Base-by-base conservation (phyloP, 2,888 invertebrate genomes). In the Cephus rjabovi region DNA sequence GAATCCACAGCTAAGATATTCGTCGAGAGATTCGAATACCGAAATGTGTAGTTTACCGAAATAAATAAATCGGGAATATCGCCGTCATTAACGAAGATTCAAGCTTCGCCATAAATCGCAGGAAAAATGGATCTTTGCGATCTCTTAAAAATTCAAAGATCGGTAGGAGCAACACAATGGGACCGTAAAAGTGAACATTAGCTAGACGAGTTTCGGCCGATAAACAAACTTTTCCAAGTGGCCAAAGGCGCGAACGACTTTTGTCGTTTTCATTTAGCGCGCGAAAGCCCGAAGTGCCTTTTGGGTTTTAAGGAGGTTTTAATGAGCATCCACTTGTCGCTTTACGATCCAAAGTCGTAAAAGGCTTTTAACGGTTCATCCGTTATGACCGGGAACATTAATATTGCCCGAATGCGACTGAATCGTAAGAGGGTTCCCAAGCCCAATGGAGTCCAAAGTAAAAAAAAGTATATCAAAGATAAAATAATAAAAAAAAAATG, bases 291-390 rank as follows among this genome's bases (percentile, higher is more conserved):
- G 73, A 79, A 76, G 77, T 77, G 75, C 40, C 40, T 56, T 56
- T 56, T 56, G 1, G 40, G 40, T 56, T 56, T 56, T 56, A 56
- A 56, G 40, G 40, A 23, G 15, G 6, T 56, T 84, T 88, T 88
- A 87, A 88, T 87, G 86, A 87, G 83, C 86, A 86, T 85, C 85
- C 86, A 85, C 87, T 87, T 87, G 86, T 84, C 85, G 83, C 81
- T 88, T 87, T 87, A 88, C 84, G 86, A 85, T 78, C 78, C 40
- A 74, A 69, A 74, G 76, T 79, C 82, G 81, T 84, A 83, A 83
- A 83, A 84, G 81, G 69, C 69, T 79, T 76, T 84, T 81, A 83
- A 83, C 82, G 77, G 76, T 79, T 77, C 74, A 68, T 82, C 81
- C 78, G 77, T 78, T 81, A 82, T 78, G 81, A 77, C 74, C 79